Base-by-base conservation (phyloP, 30 jellyfish, hydroid and myxozoan genomes). In the Mastigias papua region DNA sequence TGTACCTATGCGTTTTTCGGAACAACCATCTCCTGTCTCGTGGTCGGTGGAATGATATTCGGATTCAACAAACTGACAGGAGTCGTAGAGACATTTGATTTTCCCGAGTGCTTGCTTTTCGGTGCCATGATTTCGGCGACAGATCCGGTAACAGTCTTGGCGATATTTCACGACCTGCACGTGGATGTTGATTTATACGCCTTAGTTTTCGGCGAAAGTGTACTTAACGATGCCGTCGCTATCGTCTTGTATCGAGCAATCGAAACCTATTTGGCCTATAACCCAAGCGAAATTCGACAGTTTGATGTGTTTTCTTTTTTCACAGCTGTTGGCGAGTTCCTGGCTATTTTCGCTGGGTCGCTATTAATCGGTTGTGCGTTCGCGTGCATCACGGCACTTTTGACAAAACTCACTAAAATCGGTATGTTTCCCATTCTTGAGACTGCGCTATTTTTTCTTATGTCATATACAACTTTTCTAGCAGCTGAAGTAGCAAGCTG, bases 101-200 rank as follows among this genome's bases (percentile, higher is more conserved):
- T 96, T 76, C 97, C 99, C 69, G 99, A 96, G 75, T 91, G 99
- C 60, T 60, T 96, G 29, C 92, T 96, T 17, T 96, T 96, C 77
- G 99, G 99, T 16, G 99, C 99, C 28, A 96, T 96, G 98, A 96
- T 96, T 13, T 96, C 99, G 17, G 99, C 99, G 25, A 96, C 99
- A 22, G 99, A 96, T 85, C 99, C 99, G 13, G 99, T 96, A 1
- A 96, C 99, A 0, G 98, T 96, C 31, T 74, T 96, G 84, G 99
- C 99, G 16, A 96, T 96, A 22, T 96, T 96, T 61, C 98, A 96
- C 82, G 99, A 96, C 65, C 69, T 96, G 51, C 98, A 96, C 42
- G 99, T 96, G 20, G 99, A 96, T 48, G 99, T 96, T 0, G 99
- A 96, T 72, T 65, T 96, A 62, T 92, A 86, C 81, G 99, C 99